Evolutionary conservation across 2,113 vertebrate species (phyloP).

Genomic region (Plecotus auritus): DNA sequence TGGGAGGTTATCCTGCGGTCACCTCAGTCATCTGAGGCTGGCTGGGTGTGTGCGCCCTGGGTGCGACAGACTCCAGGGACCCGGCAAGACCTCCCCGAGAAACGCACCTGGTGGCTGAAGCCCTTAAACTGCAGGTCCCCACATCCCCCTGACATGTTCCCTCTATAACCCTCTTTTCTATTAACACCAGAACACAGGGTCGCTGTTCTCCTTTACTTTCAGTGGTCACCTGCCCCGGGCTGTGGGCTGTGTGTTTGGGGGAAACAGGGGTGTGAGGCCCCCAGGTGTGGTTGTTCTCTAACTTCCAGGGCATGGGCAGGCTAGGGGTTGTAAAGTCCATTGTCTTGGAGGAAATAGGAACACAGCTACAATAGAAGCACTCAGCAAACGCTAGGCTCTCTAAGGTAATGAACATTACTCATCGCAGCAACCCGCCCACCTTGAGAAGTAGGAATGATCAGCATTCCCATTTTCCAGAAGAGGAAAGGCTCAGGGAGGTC

Average conservation of each 20-base stretch:
- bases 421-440: background rate
- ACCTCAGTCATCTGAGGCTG: background rate
- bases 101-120: background rate
- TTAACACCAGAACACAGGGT: background rate
- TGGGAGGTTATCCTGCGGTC: background rate
- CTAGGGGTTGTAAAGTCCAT: background rate
- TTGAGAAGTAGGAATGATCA: fast-evolving
- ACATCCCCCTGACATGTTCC: fast-evolving
- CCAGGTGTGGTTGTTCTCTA: fast-evolving
- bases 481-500: fast-evolving
- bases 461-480: background rate
- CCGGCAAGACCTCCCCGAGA: background rate
- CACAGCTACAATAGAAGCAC: fast-evolving
- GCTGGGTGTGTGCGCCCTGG: background rate
- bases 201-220: background rate
- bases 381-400: background rate
- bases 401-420: fast-evolving
- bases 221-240: background rate
- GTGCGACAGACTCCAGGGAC: background rate
- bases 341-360: background rate
- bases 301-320: background rate
- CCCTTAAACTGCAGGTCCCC: background rate
- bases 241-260: background rate
- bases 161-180: background rate
- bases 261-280: background rate